Evolutionary conservation across 2,888 invertebrate species (phyloP), one percentile per base, ranked within the genome.

Genomic region (Heliconius hortense): DNA sequence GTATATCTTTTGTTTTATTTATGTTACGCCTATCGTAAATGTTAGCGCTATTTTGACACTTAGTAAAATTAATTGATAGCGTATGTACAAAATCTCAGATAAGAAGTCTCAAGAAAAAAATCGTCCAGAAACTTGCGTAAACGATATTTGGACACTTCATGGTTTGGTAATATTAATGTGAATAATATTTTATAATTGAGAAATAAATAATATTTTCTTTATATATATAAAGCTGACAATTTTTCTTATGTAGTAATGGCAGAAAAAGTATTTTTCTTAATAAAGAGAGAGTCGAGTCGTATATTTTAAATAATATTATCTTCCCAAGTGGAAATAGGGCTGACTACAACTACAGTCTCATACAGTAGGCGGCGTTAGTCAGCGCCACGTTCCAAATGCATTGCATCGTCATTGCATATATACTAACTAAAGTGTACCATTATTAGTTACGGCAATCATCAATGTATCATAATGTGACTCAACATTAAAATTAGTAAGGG

Each of bases 351-450:
- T 43, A 24, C 64, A 66, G 39, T 24, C 3, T 39, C 39, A 24
- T 66, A 39, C 39, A 66, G 39, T 66, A 66, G 66, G 66, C 24
- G 66, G 66, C 15, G n/a, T 66, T 26, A 66, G 39, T 66, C 66
- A 24, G 39, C 28, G 39, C 28, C 21, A 39, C 66, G 43, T 43
- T 43, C 39, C 39, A 39, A 66, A 39, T 24, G 39, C 24, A 66
- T 66, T 66, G 66, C 66, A 66, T 66, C 39, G 39, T 39, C 43
- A 39, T 43, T 43, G 66, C 18, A 66, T 26, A 24, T 1, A 15
- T 66, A 66, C 24, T 35, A 66, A 66, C 24, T 35, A 66, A 66
- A 66, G 11, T 64, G n/a, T 24, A 66, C 24, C 15, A 66, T 43
- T 66, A 66, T 66, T 66, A 66, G 66, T 66, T 24, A 26, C 24